Evolutionary conservation across 1,140 invertebrate genomes (phyloP).

Genomic region (Dendrolimus punctatus): DNA sequence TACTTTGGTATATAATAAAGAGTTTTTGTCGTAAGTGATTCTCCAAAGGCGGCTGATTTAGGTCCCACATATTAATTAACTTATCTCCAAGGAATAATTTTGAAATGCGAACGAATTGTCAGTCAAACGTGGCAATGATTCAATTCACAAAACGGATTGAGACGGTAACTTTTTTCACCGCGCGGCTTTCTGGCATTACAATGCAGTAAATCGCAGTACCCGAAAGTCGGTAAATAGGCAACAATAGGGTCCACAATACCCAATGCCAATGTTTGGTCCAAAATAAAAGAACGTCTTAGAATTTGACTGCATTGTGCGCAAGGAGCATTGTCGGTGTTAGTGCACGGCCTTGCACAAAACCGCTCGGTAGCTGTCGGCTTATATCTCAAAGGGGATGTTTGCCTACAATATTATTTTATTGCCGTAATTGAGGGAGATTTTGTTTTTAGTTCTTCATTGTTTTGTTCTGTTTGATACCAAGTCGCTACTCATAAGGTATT

Average conservation of each 20-base stretch:
- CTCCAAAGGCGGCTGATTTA: background rate
- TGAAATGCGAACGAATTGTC: constrained; percentile 38
- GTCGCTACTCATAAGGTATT: constrained; percentile 5
- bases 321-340: constrained; percentile 34
- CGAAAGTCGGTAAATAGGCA: constrained; percentile 61
- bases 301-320: constrained; percentile 43
- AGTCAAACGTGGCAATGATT: constrained; percentile 34
- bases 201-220: constrained; percentile 39
- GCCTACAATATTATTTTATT: constrained; percentile 64
- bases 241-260: constrained; percentile 55
- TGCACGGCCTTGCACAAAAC: constrained; percentile 52
- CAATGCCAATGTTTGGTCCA: constrained; percentile 63
- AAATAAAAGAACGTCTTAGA: constrained; percentile 57
- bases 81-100: constrained; percentile 6
- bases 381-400: constrained; percentile 51
- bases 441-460: constrained; percentile 17
- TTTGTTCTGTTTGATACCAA: no score
- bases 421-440: constrained; percentile 53
- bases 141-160: constrained; percentile 37
- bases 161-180: constrained; percentile 34
- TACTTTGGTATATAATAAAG: no score
- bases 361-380: constrained; percentile 47
- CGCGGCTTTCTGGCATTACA: constrained; percentile 27
- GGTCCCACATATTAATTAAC: constrained; percentile 6
- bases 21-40: background rate